Conservation (phyloP, 2,888 invertebrate genomes). For the Cabera pusaria region DNA sequence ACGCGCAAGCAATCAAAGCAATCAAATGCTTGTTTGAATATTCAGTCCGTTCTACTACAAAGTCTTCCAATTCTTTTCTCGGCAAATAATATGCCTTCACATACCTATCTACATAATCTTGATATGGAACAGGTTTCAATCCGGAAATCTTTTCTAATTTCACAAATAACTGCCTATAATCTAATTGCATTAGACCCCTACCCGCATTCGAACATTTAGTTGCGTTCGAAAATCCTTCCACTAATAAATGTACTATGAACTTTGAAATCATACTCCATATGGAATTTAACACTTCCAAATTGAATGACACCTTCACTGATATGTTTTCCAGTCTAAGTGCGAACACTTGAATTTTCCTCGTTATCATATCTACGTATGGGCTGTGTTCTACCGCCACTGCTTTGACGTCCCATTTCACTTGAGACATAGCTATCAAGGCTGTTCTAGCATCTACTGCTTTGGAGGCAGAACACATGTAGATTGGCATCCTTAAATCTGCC, state of each 20-base stretch:
- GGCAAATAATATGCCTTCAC: constrained; percentile 98
- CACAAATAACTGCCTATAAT: constrained; percentile 96
- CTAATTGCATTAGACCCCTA: constrained; percentile 98
- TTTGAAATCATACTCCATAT: constrained; percentile 96
- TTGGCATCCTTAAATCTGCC: constrained; percentile 90
- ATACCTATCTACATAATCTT: constrained; percentile 96
- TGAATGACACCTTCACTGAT: constrained; percentile 87
- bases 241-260: constrained; percentile 92
- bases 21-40: constrained; percentile 95
- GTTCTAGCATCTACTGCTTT: constrained; percentile 90
- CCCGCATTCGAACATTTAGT: constrained; percentile 98
- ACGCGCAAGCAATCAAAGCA: constrained; percentile 92
- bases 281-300: constrained; percentile 86
- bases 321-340: constrained; percentile 90
- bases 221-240: constrained; percentile 96
- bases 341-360: constrained; percentile 90
- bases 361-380: constrained; percentile 91
- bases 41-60: constrained; percentile 93
- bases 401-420: constrained; percentile 97
- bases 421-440: constrained; percentile 92
- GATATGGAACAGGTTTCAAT: constrained; percentile 92
- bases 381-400: constrained; percentile 98
- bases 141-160: constrained; percentile 94
- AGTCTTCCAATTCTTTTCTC: constrained; percentile 93
- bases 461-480: constrained; percentile 93